Conservation (phyloP, 2,113 vertebrate species). For the Podarcis muralis region DNA sequence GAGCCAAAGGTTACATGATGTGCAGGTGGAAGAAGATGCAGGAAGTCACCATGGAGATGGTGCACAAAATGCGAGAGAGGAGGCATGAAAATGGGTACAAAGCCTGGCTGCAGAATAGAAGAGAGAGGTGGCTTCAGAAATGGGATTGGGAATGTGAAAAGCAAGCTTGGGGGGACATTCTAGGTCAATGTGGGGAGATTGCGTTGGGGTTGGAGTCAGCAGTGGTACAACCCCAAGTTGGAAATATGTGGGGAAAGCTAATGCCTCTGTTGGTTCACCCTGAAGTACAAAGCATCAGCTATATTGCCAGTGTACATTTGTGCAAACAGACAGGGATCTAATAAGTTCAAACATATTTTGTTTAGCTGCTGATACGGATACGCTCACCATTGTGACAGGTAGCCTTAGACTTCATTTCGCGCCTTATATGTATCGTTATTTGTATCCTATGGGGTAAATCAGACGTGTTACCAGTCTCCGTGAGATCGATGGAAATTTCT, state of each 20-base stretch:
- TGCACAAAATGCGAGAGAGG: no score
- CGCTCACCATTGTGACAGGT: conserved; percentile 59
- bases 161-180: no score
- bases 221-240: background rate
- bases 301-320: conserved; percentile 42
- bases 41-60: no score
- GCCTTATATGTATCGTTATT: conserved; percentile 51
- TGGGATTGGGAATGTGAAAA: no score
- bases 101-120: no score
- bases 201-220: no score
- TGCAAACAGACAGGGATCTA: background rate
- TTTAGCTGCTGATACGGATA: conserved; percentile 44
- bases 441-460: conserved; percentile 50
- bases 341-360: conserved; percentile 61
- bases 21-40: no score
- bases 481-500: conserved; percentile 71
- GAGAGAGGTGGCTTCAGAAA: no score
- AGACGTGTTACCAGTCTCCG: conserved; percentile 48
- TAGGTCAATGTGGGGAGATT: no score
- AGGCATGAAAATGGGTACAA: no score
- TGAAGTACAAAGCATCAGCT: conserved; percentile 32
- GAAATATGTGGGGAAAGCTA: conserved; percentile 12
- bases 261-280: background rate
- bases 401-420: conserved; percentile 60
- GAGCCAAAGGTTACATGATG: no score